phyloP scores from a whole-genome alignment of 2,797 vertebrate genomes.

The Otus scops region DNA sequence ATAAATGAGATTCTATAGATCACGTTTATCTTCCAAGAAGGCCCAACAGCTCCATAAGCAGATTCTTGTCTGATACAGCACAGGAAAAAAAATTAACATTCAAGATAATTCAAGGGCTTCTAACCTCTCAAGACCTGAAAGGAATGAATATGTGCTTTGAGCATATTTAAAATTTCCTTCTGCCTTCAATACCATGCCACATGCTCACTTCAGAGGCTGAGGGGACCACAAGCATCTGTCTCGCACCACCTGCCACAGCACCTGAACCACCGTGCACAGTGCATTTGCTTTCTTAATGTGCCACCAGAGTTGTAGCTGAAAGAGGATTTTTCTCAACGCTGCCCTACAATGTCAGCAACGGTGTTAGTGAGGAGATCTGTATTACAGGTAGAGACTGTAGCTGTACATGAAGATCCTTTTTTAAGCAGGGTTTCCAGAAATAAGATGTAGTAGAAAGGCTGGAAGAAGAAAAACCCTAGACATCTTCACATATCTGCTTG shows the following conservation, averaged over 20 bases:
- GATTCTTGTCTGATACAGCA: not conserved
- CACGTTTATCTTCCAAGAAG: slow-evolving; percentile 23
- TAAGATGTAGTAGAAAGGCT: not conserved
- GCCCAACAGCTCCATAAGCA: not conserved
- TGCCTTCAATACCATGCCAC: not conserved
- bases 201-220: not conserved
- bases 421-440: not conserved
- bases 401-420: not conserved
- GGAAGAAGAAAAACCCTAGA: slow-evolving; percentile 16
- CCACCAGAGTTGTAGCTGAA: not conserved
- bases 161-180: not conserved
- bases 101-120: not conserved
- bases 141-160: not conserved
- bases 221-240: slow-evolving; percentile 22
- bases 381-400: not conserved
- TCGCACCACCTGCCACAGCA: not conserved
- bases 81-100: not conserved
- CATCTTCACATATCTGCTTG: not conserved
- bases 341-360: not conserved
- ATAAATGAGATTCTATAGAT: not conserved
- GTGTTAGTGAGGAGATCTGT: not conserved
- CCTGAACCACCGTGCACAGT: not conserved
- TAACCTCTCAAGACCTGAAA: not conserved
- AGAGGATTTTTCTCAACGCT: not conserved
- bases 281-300: not conserved